A percentile compares a stretch with the other conserved stretches of the same genome.
Conservation (phyloP, 1,140 invertebrate genomes). For the Drosophila sulfurigaster region DNA sequence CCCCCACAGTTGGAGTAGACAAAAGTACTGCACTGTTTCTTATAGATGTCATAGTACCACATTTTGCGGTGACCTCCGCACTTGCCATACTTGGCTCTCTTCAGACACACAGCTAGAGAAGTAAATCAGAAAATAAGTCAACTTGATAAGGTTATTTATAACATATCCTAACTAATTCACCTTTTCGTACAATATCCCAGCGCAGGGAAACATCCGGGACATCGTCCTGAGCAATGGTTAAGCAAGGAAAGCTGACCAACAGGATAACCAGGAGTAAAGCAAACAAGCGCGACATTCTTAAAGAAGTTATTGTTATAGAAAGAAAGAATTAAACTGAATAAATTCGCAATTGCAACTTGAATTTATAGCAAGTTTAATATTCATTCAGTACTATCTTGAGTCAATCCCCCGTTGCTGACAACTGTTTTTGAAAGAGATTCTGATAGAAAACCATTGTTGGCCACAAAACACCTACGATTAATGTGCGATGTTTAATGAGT, state of each 20-base stretch:
- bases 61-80: slow-evolving; percentile 15
- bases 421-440: neutral
- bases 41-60: slow-evolving; percentile 19
- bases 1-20: slow-evolving; percentile 25
- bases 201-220: neutral
- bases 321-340: neutral
- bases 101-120: slow-evolving; percentile 7
- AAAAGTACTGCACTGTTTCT: neutral
- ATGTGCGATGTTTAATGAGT: neutral
- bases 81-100: slow-evolving; percentile 25
- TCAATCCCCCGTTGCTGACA: neutral
- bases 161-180: neutral
- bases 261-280: neutral
- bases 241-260: neutral
- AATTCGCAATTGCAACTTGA: neutral
- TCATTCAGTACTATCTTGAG: too few species aligned
- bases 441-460: slow-evolving; percentile 18
- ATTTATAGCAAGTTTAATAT: slow-evolving; percentile 15
- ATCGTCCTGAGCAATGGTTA: neutral
- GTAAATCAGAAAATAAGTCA: neutral
- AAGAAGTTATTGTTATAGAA: neutral
- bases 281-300: neutral
- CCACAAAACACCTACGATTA: slow-evolving; percentile 1
- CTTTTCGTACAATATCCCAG: neutral
- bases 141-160: neutral